These are phyloP conservation scores for Adineta ricciae DNA, from an alignment of 2,888 invertebrate species.

Conservation along the genomic window DNA sequence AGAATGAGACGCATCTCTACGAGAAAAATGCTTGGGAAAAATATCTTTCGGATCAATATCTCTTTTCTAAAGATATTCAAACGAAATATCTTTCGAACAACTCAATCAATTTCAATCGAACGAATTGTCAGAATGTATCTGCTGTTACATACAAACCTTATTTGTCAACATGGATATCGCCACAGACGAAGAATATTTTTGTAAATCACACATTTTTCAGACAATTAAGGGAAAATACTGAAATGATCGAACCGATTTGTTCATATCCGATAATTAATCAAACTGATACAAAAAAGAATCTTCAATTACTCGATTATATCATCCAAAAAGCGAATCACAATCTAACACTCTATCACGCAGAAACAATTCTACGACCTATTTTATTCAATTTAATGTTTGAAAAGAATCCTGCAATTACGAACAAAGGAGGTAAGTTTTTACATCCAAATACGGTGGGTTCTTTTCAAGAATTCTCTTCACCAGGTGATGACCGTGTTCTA, in stretches of 20 bases:
- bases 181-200: background rate
- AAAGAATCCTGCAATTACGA: background rate
- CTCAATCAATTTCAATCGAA: background rate
- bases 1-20: background rate
- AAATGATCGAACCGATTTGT: background rate
- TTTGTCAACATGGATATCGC: conserved; percentile 15
- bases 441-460: too few relatives aligned
- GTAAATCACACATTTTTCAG: background rate
- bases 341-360: background rate
- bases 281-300: background rate
- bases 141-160: background rate
- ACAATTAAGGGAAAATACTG: background rate
- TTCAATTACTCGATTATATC: background rate
- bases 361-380: background rate
- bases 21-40: background rate
- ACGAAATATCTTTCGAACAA: background rate
- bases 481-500: background rate
- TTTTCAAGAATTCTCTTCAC: too few relatives aligned
- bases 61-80: background rate
- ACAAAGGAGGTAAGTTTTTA: background rate
- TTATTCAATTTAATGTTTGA: background rate
- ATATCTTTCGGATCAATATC: background rate
- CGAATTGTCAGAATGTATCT: background rate
- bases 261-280: background rate
- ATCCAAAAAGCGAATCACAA: background rate